Percentiles rank a stretch among this genome's conserved stretches.
Evolutionary conservation across 92 coral and sea anemone species (phyloP).

Genomic region (Pocillopora meandrina): DNA sequence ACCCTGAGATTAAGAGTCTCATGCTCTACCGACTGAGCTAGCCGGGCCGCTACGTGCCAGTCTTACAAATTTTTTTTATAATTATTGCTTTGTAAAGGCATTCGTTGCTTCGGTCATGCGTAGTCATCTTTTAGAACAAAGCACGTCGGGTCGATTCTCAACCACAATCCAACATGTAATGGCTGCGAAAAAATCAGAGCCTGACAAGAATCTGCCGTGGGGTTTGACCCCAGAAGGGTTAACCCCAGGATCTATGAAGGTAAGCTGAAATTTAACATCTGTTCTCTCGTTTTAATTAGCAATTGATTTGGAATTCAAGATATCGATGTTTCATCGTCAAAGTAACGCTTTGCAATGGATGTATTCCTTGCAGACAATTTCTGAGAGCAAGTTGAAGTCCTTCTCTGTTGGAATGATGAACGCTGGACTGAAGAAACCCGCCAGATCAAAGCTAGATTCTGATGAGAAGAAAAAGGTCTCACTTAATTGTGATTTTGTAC

Average conservation of each 20-base stretch:
- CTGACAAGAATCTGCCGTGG: constrained; percentile 82
- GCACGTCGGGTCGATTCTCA: constrained; percentile 40
- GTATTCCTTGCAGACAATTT: constrained; percentile 68
- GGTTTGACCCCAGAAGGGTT: constrained; percentile 89
- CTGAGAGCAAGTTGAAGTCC: constrained; percentile 87
- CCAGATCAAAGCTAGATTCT: constrained; percentile 88
- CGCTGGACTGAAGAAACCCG: constrained; percentile 74
- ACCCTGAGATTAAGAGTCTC: constrained; percentile 99
- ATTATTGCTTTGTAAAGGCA: not conserved
- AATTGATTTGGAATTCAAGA: not conserved
- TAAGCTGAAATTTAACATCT: constrained; percentile 10
- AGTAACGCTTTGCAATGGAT: not conserved
- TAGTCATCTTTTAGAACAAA: not conserved
- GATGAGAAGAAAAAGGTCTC: constrained; percentile 87
- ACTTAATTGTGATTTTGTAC: not conserved
- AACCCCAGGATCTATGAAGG: constrained; percentile 92
- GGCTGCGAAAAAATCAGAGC: constrained; percentile 71
- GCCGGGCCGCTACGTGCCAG: constrained; percentile 50
- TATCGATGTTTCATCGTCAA: not conserved
- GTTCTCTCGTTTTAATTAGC: not conserved
- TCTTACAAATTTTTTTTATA: not conserved
- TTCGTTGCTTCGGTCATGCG: constrained; percentile 5
- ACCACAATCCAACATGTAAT: constrained; percentile 41
- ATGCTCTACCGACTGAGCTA: constrained; percentile 99
- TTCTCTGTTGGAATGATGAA: constrained; percentile 86